These are phyloP conservation scores for Apeira syringaria DNA, from an alignment of 2,888 invertebrate genomes.

Conservation along the genomic window DNA sequence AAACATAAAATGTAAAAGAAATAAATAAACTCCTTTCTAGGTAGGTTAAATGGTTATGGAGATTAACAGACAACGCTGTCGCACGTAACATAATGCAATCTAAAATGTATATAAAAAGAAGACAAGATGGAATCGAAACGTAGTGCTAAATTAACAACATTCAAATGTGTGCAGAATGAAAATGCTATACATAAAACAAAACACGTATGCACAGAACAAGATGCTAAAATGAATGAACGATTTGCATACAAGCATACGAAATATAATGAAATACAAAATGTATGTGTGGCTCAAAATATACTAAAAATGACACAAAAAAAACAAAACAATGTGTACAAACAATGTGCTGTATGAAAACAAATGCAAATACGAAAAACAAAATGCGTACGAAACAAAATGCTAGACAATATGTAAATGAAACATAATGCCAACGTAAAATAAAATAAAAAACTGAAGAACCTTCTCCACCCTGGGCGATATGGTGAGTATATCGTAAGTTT, in stretches of 20 bases:
- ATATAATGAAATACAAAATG: neutral
- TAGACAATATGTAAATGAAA: conserved; percentile 26
- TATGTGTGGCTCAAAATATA: too few relatives aligned
- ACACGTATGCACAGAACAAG: neutral
- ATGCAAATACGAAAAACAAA: conserved; percentile 1
- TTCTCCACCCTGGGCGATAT: conserved; percentile 71
- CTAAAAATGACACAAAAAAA: too few relatives aligned
- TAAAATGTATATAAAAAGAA: too few relatives aligned
- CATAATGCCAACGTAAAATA: conserved; percentile 34
- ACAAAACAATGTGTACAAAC: neutral
- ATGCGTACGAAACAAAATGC: neutral
- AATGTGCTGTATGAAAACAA: too few relatives aligned
- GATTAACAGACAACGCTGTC: too few relatives aligned
- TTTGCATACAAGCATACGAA: neutral
- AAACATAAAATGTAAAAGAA: too few relatives aligned
- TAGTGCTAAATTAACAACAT: too few relatives aligned
- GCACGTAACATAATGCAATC: too few relatives aligned
- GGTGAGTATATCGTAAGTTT: conserved; percentile 69
- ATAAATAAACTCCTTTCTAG: too few relatives aligned
- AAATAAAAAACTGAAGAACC: conserved; percentile 52
- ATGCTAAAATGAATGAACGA: neutral
- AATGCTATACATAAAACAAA: neutral
- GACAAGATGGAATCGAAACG: too few relatives aligned
- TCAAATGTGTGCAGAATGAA: neutral
- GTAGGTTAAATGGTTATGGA: too few relatives aligned